Evolutionary conservation across 2,797 vertebrate genomes (phyloP).

Genomic region (Pangasius larnaudii): DNA sequence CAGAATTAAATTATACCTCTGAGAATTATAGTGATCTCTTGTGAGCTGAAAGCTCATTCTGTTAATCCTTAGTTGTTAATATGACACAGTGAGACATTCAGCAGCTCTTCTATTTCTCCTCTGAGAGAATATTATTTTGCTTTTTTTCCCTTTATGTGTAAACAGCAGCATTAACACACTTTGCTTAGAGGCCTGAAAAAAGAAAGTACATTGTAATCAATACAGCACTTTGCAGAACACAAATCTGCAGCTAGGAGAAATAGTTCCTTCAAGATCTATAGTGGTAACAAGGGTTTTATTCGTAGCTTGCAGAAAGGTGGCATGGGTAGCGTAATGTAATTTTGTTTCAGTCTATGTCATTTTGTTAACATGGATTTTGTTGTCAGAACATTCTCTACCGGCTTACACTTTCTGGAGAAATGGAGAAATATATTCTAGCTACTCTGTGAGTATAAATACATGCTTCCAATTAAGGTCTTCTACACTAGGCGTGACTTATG

Average conservation of each 20-base stretch:
- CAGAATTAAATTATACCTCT: background rate
- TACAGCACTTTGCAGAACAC: slow-evolving; percentile 25
- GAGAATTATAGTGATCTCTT: background rate
- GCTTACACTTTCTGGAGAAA: slow-evolving; percentile 59
- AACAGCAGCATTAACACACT: slow-evolving; percentile 5
- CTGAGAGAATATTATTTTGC: background rate
- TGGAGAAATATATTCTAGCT: slow-evolving; percentile 63
- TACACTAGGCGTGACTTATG: slow-evolving; percentile 63
- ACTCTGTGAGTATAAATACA: slow-evolving; percentile 54
- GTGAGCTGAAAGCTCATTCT: background rate
- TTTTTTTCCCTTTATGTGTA: background rate
- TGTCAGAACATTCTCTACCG: slow-evolving; percentile 39
- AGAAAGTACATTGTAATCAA: slow-evolving; percentile 26
- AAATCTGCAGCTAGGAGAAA: slow-evolving; percentile 19
- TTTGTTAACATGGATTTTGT: slow-evolving; percentile 54
- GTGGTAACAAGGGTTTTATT: background rate
- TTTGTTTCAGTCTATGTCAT: slow-evolving; percentile 18
- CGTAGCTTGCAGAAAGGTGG: background rate
- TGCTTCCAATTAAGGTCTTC: slow-evolving; percentile 43
- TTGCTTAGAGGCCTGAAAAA: slow-evolving; percentile 25
- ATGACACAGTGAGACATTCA: background rate
- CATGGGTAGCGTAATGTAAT: slow-evolving; percentile 9
- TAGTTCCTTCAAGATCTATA: slow-evolving; percentile 9
- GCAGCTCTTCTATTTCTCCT: background rate
- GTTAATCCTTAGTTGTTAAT: background rate